phyloP scores from a whole-genome alignment of 2,888 invertebrate genomes.

The Plebejus argus region DNA sequence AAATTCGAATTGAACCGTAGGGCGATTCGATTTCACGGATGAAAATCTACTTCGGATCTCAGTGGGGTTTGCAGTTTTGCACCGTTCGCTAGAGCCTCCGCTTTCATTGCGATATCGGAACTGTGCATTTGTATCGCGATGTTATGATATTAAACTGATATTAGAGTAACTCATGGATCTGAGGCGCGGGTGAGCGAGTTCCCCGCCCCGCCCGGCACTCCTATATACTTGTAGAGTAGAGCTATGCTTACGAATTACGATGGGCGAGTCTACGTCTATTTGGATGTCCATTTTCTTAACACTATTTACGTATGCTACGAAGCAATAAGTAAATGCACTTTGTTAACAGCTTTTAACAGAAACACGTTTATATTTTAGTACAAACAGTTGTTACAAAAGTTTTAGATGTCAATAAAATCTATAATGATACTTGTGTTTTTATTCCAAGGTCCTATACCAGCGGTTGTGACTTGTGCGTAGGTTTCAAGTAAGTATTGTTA shows the following conservation, averaged over 20 bases:
- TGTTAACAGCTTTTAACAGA: conserved; percentile 74
- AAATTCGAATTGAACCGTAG: conserved; percentile 51
- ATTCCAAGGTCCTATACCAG: conserved; percentile 1
- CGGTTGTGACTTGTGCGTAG: background rate
- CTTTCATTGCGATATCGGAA: conserved; percentile 65
- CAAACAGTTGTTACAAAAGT: conserved; percentile 78
- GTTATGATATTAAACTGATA: conserved; percentile 32
- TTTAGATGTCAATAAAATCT: conserved; percentile 78
- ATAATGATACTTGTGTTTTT: conserved; percentile 37
- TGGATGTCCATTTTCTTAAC: conserved; percentile 68
- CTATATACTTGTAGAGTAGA: conserved; percentile 34
- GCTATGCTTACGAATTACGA: conserved; percentile 40
- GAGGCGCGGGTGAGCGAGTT: background rate
- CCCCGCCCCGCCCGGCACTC: conserved; percentile 15
- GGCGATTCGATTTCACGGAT: conserved; percentile 52
- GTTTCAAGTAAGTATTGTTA: background rate
- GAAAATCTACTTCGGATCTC: conserved; percentile 55
- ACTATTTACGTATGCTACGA: conserved; percentile 59
- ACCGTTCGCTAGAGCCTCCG: conserved; percentile 54
- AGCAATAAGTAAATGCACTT: conserved; percentile 63
- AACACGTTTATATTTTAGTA: conserved; percentile 80
- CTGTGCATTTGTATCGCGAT: conserved; percentile 57
- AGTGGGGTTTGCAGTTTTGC: conserved; percentile 47
- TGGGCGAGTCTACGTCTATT: conserved; percentile 44
- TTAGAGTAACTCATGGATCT: conserved; percentile 20